A percentile compares a stretch with the other conserved stretches of the same genome.
phyloP scores from a whole-genome alignment of 2,888 invertebrate genomes.

The Drosophila paramelanica region DNA sequence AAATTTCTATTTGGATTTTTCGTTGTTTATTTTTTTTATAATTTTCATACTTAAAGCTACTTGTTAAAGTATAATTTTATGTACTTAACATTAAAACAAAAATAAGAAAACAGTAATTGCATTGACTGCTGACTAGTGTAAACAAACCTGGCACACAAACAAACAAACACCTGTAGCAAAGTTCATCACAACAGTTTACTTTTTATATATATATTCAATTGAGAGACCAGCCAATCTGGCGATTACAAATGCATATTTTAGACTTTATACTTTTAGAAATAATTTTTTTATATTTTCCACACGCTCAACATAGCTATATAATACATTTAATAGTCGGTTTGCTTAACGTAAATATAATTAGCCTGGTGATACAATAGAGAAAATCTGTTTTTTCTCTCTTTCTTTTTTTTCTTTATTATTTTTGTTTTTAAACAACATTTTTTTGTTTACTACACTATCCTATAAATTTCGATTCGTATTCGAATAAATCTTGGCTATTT shows the following conservation, averaged over 20 bases:
- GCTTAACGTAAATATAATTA: constrained; percentile 4
- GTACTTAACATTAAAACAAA: too few species aligned
- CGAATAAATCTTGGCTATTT: too few species aligned
- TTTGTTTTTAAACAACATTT: not conserved
- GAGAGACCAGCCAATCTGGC: not conserved
- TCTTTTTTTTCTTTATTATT: not conserved
- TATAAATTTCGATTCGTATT: too few species aligned
- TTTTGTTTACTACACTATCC: not conserved
- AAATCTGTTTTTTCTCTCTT: not conserved
- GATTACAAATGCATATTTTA: not conserved
- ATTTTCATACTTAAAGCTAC: not conserved
- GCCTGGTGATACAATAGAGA: not conserved
- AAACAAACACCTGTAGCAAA: constrained; percentile 4
- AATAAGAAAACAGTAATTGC: not conserved
- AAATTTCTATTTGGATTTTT: too few species aligned
- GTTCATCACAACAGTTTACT: constrained; percentile 2
- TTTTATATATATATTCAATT: not conserved
- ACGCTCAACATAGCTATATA: not conserved
- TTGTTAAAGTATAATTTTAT: too few species aligned
- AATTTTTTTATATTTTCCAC: not conserved
- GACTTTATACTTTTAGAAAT: constrained; percentile 8
- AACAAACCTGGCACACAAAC: not conserved
- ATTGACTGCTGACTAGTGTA: not conserved
- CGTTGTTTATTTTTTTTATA: too few species aligned
- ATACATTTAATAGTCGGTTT: not conserved